Base-by-base conservation (phyloP, 2,113 vertebrate species). In the Neodontobutis hainanensis region DNA sequence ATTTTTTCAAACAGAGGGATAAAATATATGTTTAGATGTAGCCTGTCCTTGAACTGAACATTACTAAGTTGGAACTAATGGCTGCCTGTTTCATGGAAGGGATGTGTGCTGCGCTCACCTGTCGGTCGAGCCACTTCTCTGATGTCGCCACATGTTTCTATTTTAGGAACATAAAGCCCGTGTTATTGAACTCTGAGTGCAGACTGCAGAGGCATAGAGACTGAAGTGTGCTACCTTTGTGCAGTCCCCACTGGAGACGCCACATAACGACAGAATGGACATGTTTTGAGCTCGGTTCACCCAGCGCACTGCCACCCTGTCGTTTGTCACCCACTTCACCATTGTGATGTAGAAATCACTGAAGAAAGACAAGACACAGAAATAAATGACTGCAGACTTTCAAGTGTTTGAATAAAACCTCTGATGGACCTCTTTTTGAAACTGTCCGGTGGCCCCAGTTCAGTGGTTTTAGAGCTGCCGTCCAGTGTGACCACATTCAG, bases 221-320 rank as follows among this genome's bases (percentile, higher is more conserved):
- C 19, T 2, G 2, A 40, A 15, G 2, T 3, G 9, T 16, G 76
- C 70, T n/a, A 92, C 91, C 85, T 86, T 75, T 7, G 56, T 60
- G 75, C 92, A 93, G 0, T 60, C 47, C 11, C 86, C 77, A 0
- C 48, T 79, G n/a, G 49, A 60, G 60, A 73, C 83, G 2, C 80
- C 73, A 70, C 92, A 93, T 14, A 92, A 61, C 0, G 88, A 85
- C 9, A 93, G 86, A 15, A 93, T 73, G 0, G 92, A 92, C 61
- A 55, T 73, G 68, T 92, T 92, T 48, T 93, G 92, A 61, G 91
- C 84, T 52, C 92, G 87, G 61, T 88, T 93, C 44, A 93, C 69
- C 92, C 92, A 93, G 4, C 89, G 88, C 45, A 93, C 90, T 1
- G 87, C 68, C 45, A 92, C 52, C 47, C 36, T 83, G 64, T 87